These are phyloP conservation scores for Pterocles burchelli DNA, from an alignment of 2,113 vertebrate genomes.

Conservation along the genomic window DNA sequence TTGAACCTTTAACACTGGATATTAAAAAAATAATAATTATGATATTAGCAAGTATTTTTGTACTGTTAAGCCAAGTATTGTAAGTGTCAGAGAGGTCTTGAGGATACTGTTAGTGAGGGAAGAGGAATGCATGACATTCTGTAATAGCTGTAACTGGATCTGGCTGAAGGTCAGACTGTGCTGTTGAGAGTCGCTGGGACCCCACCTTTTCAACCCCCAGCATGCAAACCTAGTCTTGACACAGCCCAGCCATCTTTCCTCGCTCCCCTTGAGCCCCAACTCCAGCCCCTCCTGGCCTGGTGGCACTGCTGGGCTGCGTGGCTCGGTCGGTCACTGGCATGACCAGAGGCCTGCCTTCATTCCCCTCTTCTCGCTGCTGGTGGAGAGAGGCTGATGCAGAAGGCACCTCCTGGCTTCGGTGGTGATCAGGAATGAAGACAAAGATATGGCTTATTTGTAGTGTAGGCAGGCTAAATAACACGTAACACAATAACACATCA, in stretches of 20 bases:
- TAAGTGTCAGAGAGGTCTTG: neutral
- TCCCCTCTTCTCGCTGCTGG: neutral
- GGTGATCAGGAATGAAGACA: fast-evolving
- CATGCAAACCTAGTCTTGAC: neutral
- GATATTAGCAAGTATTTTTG: neutral
- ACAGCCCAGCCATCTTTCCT: neutral
- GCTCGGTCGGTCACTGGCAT: fast-evolving
- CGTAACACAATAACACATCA: neutral
- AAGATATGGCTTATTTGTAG: neutral
- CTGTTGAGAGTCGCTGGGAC: neutral
- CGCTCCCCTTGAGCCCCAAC: fast-evolving
- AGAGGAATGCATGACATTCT: neutral
- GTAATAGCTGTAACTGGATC: too few species aligned
- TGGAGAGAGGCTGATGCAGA: neutral
- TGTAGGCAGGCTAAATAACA: neutral
- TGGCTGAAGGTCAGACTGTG: neutral
- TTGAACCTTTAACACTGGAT: neutral
- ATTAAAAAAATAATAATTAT: neutral
- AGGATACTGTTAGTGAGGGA: neutral
- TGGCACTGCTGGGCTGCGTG: neutral
- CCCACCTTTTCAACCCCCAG: neutral
- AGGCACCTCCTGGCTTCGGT: neutral
- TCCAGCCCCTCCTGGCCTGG: neutral
- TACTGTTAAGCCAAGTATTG: neutral
- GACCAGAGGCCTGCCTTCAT: neutral